Percentiles rank a stretch among this genome's conserved stretches.
Evolutionary conservation across 2,113 vertebrate species (phyloP).

Genomic region (Felis chaus): DNA sequence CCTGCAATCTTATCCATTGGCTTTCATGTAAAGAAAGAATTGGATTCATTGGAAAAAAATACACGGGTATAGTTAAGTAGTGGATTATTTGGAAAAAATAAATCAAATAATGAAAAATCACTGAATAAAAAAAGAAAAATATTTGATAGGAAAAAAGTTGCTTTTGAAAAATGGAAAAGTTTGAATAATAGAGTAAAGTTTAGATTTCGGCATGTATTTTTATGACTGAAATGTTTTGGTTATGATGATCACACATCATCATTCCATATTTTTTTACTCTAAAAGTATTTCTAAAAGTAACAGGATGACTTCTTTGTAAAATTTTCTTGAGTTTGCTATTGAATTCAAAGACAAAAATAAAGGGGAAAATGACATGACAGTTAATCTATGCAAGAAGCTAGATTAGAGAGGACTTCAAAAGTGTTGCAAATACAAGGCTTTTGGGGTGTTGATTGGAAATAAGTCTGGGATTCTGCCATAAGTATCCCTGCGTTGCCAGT

Average conservation of each 20-base stretch:
- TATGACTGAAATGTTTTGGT: not conserved
- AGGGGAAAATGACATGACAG: not conserved
- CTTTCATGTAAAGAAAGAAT: not conserved
- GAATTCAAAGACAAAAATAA: conserved; percentile 46
- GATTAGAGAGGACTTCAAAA: not conserved
- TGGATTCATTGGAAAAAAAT: not conserved
- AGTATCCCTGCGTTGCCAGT: not conserved
- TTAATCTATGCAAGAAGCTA: not conserved
- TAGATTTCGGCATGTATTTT: conserved; percentile 21
- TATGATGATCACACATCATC: not conserved
- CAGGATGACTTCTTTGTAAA: not conserved
- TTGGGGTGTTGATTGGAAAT: not conserved
- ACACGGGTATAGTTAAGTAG: not conserved
- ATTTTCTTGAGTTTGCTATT: conserved; percentile 9
- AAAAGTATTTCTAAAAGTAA: conserved; percentile 29
- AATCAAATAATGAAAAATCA: not conserved
- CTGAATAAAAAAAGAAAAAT: not conserved
- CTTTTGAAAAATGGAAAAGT: not conserved
- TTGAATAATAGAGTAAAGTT: conserved; percentile 32
- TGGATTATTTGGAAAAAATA: conserved; percentile 17
- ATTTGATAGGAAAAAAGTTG: not conserved
- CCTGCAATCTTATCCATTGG: not conserved
- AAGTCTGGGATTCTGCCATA: not conserved
- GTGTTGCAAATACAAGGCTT: not conserved
- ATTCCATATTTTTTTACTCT: conserved; percentile 38